These are phyloP conservation scores for Keiferia lycopersicella DNA, from an alignment of 2,888 invertebrate species.

Conservation along the genomic window DNA sequence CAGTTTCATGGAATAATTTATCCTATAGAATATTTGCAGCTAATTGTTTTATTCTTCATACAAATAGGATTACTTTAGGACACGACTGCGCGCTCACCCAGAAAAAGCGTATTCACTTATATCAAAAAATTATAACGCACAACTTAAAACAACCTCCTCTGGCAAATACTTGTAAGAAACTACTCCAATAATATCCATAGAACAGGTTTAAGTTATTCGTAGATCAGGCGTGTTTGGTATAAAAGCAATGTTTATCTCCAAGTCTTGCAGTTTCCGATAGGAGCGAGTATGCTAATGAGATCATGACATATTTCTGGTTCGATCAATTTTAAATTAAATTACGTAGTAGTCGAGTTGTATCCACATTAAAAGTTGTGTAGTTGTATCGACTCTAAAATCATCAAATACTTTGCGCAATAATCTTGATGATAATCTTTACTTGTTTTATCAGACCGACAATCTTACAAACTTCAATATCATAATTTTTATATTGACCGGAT, in stretches of 20 bases:
- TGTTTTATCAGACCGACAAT: slow-evolving; percentile 13
- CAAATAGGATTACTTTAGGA: no score
- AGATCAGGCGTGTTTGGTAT: not conserved
- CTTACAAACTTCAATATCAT: not conserved
- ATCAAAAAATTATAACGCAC: not conserved
- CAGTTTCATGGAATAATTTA: no score
- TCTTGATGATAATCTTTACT: not conserved
- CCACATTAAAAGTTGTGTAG: no score
- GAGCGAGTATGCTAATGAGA: slow-evolving; percentile 1
- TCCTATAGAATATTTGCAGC: no score
- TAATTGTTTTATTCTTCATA: no score
- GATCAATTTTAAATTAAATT: not conserved
- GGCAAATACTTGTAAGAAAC: slow-evolving; percentile 31
- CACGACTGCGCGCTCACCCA: no score
- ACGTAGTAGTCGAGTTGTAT: not conserved
- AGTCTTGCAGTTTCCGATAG: not conserved
- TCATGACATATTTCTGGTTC: no score
- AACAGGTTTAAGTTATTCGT: slow-evolving; percentile 9
- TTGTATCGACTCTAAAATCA: no score
- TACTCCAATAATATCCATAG: slow-evolving; percentile 31
- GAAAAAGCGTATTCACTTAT: no score
- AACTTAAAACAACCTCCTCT: not conserved
- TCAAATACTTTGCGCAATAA: no score
- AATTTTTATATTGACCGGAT: not conserved
- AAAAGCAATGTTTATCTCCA: slow-evolving; percentile 3